Evolutionary conservation across 2,888 invertebrate species (phyloP).

Genomic region (Cerastis rubricosa): DNA sequence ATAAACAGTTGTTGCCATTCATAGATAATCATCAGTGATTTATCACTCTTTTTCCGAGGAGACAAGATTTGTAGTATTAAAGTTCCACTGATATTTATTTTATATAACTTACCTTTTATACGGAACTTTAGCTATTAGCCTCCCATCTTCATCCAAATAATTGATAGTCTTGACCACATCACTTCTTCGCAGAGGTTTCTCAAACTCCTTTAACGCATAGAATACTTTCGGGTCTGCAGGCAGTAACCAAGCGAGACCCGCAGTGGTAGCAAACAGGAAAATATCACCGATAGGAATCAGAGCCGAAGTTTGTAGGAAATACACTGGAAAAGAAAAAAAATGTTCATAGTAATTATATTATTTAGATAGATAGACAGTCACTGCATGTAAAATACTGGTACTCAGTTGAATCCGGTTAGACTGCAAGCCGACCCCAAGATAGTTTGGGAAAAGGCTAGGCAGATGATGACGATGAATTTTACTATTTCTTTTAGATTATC

Average conservation of each 20-base stretch:
- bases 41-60: neutral
- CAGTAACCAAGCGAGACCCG: slow-evolving; percentile 94
- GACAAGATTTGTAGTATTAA: neutral
- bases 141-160: slow-evolving; percentile 83
- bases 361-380: too few relatives aligned
- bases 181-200: slow-evolving; percentile 76
- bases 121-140: slow-evolving; percentile 75
- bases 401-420: too few relatives aligned
- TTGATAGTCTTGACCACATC: slow-evolving; percentile 77
- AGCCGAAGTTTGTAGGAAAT: slow-evolving; percentile 91
- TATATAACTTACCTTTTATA: slow-evolving; percentile 77
- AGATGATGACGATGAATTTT: too few relatives aligned
- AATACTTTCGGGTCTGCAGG: slow-evolving; percentile 90
- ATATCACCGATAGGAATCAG: slow-evolving; percentile 90
- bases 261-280: slow-evolving; percentile 93
- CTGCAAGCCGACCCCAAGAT: too few relatives aligned
- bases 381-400: too few relatives aligned
- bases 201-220: slow-evolving; percentile 78
- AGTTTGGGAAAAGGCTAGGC: too few relatives aligned
- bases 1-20: neutral
- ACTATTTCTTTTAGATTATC: too few relatives aligned
- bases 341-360: neutral
- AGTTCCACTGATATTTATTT: slow-evolving; percentile 37
- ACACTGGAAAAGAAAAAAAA: slow-evolving; percentile 88
- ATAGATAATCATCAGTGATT: neutral